Conservation (phyloP, 2,113 vertebrate genomes). For the Sialia sialis region DNA sequence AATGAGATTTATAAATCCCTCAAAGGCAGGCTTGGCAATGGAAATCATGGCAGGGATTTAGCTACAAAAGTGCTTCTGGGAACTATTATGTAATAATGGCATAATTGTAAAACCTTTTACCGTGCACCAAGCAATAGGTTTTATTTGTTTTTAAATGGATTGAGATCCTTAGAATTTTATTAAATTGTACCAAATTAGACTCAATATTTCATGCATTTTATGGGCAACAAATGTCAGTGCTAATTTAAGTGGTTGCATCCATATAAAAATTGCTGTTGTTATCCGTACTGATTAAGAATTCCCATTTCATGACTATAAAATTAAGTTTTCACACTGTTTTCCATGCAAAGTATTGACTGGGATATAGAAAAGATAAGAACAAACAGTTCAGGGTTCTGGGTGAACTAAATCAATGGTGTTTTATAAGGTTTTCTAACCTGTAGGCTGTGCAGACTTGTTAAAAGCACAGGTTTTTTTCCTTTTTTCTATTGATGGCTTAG, state of each 20-base stretch:
- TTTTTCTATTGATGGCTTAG: background rate
- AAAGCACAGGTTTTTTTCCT: background rate
- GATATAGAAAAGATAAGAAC: background rate
- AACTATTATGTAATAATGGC: constrained; percentile 21
- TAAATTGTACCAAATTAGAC: constrained; percentile 2
- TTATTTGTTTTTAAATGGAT: constrained; percentile 27
- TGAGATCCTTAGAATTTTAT: background rate
- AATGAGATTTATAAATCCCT: background rate
- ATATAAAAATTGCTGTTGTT: background rate
- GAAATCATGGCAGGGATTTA: background rate
- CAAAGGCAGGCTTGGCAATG: background rate
- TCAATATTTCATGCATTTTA: background rate
- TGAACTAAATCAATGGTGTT: background rate
- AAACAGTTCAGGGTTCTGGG: background rate
- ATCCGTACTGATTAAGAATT: background rate
- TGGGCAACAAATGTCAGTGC: background rate
- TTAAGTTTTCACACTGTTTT: background rate
- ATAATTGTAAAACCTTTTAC: constrained; percentile 12
- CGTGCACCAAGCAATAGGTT: background rate
- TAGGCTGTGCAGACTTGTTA: background rate
- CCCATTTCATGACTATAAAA: background rate
- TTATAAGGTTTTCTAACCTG: background rate
- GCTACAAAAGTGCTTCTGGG: constrained; percentile 1
- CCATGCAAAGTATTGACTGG: background rate
- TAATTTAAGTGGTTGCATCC: background rate